phyloP scores from a whole-genome alignment of 2,888 invertebrate genomes.

The Macaria notata region DNA sequence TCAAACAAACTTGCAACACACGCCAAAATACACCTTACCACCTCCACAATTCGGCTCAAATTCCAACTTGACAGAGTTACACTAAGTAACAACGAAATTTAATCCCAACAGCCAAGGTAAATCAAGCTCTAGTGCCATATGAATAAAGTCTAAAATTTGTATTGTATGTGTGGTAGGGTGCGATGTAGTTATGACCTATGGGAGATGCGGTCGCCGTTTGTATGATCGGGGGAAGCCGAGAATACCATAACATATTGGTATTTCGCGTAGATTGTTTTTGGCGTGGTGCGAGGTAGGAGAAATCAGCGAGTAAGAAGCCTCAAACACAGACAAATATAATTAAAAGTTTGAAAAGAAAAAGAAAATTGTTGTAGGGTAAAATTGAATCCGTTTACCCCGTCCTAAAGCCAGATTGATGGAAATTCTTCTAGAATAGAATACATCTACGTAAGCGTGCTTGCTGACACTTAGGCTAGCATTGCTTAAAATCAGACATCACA shows the following conservation, averaged over 20 bases:
- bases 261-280: slow-evolving; percentile 54
- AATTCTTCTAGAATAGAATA: too few species aligned
- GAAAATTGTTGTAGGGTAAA: too few species aligned
- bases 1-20: not conserved
- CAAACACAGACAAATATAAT: too few species aligned
- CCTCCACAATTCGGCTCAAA: not conserved
- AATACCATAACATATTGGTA: slow-evolving; percentile 63
- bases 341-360: too few species aligned
- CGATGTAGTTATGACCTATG: slow-evolving; percentile 15
- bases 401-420: too few species aligned
- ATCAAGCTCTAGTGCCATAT: not conserved
- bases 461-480: too few species aligned
- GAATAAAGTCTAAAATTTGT: slow-evolving; percentile 8
- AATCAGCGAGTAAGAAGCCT: slow-evolving; percentile 27
- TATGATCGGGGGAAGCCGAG: slow-evolving; percentile 50
- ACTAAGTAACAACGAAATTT: too few species aligned
- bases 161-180: not conserved
- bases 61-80: not conserved
- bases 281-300: slow-evolving; percentile 33
- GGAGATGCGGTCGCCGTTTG: slow-evolving; percentile 8
- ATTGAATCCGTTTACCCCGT: too few species aligned
- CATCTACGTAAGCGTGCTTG: too few species aligned
- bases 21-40: not conserved
- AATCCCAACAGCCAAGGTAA: too few species aligned
- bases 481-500: too few species aligned